Percentiles rank a stretch among this genome's conserved stretches.
Conservation (phyloP, 2,113 vertebrate genomes). For the Scytalopus superciliaris region DNA sequence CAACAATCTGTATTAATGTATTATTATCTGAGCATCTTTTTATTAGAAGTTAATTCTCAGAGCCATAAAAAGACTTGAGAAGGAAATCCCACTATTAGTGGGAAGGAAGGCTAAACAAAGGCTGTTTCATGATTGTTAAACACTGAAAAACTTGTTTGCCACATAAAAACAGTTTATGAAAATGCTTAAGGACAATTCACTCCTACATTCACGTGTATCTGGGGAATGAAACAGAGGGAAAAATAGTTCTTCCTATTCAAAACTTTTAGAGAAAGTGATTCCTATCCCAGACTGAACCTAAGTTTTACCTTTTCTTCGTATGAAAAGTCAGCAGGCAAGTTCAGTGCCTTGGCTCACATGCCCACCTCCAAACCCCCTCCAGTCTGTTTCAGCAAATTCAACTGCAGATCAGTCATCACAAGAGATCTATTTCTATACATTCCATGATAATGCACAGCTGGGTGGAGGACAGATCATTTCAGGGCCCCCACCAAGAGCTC, state of each 20-base stretch:
- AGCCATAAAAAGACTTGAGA: conserved; percentile 36
- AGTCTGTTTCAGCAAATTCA: background rate
- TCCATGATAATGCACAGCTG: background rate
- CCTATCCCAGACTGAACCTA: background rate
- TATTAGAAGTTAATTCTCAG: conserved; percentile 48
- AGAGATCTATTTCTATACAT: background rate
- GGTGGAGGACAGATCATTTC: background rate
- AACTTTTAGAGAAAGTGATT: background rate
- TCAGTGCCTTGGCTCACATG: background rate
- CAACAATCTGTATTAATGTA: background rate
- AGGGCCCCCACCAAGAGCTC: background rate
- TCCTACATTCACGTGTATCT: background rate
- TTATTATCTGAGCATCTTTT: background rate
- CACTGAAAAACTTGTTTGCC: conserved; percentile 17
- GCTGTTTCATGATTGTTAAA: background rate
- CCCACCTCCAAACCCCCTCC: background rate
- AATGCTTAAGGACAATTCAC: background rate
- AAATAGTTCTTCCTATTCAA: background rate
- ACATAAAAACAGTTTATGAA: conserved; percentile 14
- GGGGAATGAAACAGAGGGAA: background rate
- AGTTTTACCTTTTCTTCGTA: background rate
- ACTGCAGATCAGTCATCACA: background rate
- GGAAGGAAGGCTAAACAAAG: conserved; percentile 45
- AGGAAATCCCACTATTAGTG: conserved; percentile 41
- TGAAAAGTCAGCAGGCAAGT: background rate